Base-by-base conservation (phyloP, 2,888 invertebrate species). In the Nomada fabriciana region DNA sequence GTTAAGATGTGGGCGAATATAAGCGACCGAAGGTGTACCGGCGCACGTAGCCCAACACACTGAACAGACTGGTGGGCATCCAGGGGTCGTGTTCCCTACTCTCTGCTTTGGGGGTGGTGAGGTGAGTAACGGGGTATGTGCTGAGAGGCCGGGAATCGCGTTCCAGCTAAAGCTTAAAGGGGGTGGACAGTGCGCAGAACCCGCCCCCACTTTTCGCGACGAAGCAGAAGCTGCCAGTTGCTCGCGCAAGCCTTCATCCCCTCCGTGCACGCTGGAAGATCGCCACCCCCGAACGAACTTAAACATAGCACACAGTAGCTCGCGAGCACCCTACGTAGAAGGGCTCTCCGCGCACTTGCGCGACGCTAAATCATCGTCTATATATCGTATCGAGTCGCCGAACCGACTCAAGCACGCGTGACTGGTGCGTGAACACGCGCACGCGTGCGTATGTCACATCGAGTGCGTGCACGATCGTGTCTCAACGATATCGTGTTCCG, bases 221-320 rank as follows among this genome's bases (percentile, higher is more conserved):
- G 90, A 91, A 89, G 89, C 91, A 89, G 89, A 90, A 87, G 88
- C 87, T 75, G 83, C 83, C 87, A 87, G 86, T 87, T 87, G 89
- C 92, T 88, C 90, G 90, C 91, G 91, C 91, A 91, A 88, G 87
- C 86, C 86, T 90, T 87, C 92, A 91, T 90, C 92, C 92, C 91
- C 91, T 88, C 91, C 89, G 82, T 72, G n/a, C 29, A 47, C 68
- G 60, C 71, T 83, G 83, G 86, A 86, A 89, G 89, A 85, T 84
- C 86, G 87, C 91, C 91, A 91, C 91, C 92, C 92, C 91, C 91
- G 88, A 88, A 79, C 86, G 70, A 83, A 81, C 91, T 91, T 91
- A 91, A 91, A 93, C 93, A 93, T 93, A 93, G 92, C 90, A 93
- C 90, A 93, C 94, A 94, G 94, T 94, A 93, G 94, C 93, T 94